Conservation (phyloP, 2,888 invertebrate species). For the Tipula confusa region DNA sequence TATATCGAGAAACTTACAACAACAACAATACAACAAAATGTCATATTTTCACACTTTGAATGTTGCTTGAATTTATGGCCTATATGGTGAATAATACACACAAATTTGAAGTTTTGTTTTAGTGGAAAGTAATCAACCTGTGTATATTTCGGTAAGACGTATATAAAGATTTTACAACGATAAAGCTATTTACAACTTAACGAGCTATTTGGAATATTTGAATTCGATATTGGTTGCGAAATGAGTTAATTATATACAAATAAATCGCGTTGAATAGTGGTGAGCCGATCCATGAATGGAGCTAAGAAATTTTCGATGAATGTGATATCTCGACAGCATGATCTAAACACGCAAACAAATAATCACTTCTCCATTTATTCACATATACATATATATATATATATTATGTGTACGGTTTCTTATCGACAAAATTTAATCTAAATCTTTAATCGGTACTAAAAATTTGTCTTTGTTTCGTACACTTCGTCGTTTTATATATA, state of each 20-base stretch:
- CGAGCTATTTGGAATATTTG: neutral
- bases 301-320: neutral
- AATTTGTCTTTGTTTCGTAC: conserved; percentile 4
- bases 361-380: neutral
- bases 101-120: neutral
- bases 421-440: neutral
- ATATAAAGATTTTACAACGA: neutral
- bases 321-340: neutral
- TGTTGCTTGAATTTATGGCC: neutral
- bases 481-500: neutral
- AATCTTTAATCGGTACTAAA: conserved; percentile 5
- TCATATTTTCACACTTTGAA: conserved; percentile 8
- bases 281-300: neutral
- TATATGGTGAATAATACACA: neutral
- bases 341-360: neutral
- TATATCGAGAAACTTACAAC: neutral
- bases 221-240: neutral
- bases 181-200: neutral
- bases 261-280: neutral
- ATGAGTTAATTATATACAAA: neutral
- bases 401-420: neutral
- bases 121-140: neutral
- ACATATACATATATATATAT: too few species aligned
- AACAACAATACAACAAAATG: neutral
- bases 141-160: neutral